A percentile compares a stretch with the other conserved stretches of the same genome.
phyloP scores from a whole-genome alignment of 1,140 invertebrate species.

The Drosophila lini region DNA sequence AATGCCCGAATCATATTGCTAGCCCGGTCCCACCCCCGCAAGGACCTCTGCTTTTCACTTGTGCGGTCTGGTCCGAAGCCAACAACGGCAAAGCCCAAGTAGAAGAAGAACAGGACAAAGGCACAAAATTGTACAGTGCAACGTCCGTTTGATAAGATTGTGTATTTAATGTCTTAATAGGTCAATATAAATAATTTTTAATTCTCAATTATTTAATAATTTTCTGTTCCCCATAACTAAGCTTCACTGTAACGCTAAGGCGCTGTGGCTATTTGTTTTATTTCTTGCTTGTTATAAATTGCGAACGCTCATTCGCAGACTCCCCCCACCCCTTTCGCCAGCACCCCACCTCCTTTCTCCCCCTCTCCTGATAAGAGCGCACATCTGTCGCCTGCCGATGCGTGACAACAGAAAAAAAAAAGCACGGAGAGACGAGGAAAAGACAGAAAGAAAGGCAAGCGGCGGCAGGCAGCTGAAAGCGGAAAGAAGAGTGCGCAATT shows the following conservation, averaged over 20 bases:
- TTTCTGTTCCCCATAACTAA: not conserved
- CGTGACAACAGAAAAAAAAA: slow-evolving; percentile 53
- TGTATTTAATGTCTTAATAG: slow-evolving; percentile 1
- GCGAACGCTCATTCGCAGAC: slow-evolving; percentile 41
- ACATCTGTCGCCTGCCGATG: slow-evolving; percentile 71
- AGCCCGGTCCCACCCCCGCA: slow-evolving; percentile 3
- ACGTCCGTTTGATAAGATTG: not conserved
- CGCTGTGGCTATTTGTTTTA: slow-evolving; percentile 41
- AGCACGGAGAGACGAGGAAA: slow-evolving; percentile 12
- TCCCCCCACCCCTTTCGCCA: slow-evolving; percentile 11
- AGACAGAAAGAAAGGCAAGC: slow-evolving; percentile 10
- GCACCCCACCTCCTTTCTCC: too few relatives aligned
- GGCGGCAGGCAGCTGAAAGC: slow-evolving; percentile 22
- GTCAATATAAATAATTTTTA: too few relatives aligned
- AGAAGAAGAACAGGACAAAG: slow-evolving; percentile 24
- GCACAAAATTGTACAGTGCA: slow-evolving; percentile 30
- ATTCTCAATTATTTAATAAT: too few relatives aligned
- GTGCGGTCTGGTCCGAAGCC: slow-evolving; percentile 44
- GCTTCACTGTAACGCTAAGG: slow-evolving; percentile 19
- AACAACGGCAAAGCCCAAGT: slow-evolving; percentile 50
- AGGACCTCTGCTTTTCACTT: slow-evolving; percentile 22
- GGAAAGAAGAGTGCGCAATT: slow-evolving; percentile 64
- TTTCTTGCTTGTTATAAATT: slow-evolving; percentile 53
- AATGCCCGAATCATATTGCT: slow-evolving; percentile 73
- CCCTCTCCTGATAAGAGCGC: slow-evolving; percentile 46